Evolutionary conservation across 2,888 invertebrate species (phyloP), one percentile per base, ranked within the genome.

Genomic region (Idaea biselata): DNA sequence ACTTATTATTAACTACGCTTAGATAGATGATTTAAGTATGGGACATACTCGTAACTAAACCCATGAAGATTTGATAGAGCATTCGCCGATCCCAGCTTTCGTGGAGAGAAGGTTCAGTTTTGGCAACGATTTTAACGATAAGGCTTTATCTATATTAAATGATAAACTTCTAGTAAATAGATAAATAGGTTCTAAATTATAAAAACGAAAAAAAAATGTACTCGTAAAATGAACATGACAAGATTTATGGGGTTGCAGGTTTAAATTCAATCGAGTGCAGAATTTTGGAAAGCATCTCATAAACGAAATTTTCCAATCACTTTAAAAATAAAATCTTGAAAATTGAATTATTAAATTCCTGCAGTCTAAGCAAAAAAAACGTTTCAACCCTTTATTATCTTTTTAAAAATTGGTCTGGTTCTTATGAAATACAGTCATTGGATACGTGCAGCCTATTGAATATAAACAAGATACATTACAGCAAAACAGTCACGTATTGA

Each of bases 401-500:
- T 44, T 32, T n/a, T n/a, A n/a, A 44, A 44, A 44, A 44, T 44
- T 44, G 44, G 44, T 44, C 44, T 44, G 44, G 55, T 55, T 55
- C 63, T 33, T n/a, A n/a, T 16, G 8, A 59, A 25, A 25, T 55
- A 60, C 6, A 1, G 16, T 58, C 44, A 56, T 61, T 57, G 44
- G 55, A 16, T 59, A 32, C 55, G 54, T 55, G 63, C 44, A 31
- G 58, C 54, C 14, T 55, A 56, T 60, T 62, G 58, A 65, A 61
- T 67, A 65, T 58, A 53, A 60, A 55, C 55, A 63, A 59, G n/a
- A 56, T 59, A 59, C 58, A 60, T 62, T 62, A 63, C 31, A 59
- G 60, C 56, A 65, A 64, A 62, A 62, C 59, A 65, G 59, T 65
- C 67, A 68, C 65, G 65, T 68, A 62, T 58, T 61, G 55, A 61